Evolutionary conservation across 2,888 invertebrate species (phyloP), one percentile per base, ranked within the genome.

Genomic region (Stenoptilia bipunctidactyla): DNA sequence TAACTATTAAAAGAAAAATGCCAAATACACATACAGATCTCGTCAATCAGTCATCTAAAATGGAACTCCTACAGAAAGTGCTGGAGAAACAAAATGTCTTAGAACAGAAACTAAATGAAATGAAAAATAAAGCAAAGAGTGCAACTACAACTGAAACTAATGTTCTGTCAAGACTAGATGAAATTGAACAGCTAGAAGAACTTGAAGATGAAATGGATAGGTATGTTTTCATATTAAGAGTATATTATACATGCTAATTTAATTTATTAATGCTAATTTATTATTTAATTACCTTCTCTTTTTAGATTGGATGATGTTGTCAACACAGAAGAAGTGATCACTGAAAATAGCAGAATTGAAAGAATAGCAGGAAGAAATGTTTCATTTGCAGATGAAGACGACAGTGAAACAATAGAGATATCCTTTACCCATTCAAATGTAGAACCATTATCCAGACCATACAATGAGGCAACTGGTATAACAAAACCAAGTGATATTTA

Each of bases 191-290:
- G 50, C 58, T 80, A 37, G 85, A 83, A 45, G 77, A 77, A 40
- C 52, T 85, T 39, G 84, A 87, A 63, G 89, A 89, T 70, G 85
- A 86, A 60, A 72, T 87, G 52, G 71, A 85, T 44, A 82, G 85
- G 71, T 85, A 74, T n/a, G n/a, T n/a, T n/a, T n/a, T n/a, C n/a
- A n/a, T n/a, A n/a, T n/a, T n/a, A n/a, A n/a, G n/a, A n/a, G n/a
- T n/a, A n/a, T n/a, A n/a, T n/a, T n/a, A n/a, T n/a, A n/a, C n/a
- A n/a, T n/a, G n/a, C n/a, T n/a, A n/a, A n/a, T n/a, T n/a, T n/a
- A n/a, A n/a, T n/a, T n/a, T n/a, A n/a, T n/a, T n/a, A n/a, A n/a
- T n/a, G n/a, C n/a, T n/a, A n/a, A n/a, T n/a, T n/a, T 20, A 20
- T 5, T 20, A 20, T 20, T 20, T 20, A 20, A 14, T 34, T 4